A percentile compares a stretch with the other conserved stretches of the same genome.
These are phyloP conservation scores for Datnioides undecimradiatus DNA, from an alignment of 2,113 vertebrate species.

Conservation along the genomic window DNA sequence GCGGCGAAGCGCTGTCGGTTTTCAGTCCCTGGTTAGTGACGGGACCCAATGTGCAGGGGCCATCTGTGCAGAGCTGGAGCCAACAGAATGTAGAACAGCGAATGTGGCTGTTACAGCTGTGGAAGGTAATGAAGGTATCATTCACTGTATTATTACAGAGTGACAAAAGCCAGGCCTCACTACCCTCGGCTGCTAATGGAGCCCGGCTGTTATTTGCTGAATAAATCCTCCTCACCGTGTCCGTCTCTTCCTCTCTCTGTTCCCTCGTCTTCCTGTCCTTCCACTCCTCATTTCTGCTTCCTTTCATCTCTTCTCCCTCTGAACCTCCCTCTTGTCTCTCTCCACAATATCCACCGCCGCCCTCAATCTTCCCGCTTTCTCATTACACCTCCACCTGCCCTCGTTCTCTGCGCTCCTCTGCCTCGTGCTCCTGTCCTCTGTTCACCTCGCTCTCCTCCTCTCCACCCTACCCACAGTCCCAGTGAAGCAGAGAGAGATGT, in stretches of 20 bases:
- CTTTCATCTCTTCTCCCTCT: slow-evolving; percentile 5
- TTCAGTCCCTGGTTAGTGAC: slow-evolving; percentile 1
- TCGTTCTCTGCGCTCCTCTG: not conserved
- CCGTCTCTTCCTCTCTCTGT: not conserved
- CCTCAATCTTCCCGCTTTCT: not conserved
- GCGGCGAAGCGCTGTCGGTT: slow-evolving; percentile 1
- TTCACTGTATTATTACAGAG: slow-evolving; percentile 30
- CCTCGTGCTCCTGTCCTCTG: not conserved
- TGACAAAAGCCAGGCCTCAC: slow-evolving; percentile 45
- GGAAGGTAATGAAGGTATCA: slow-evolving; percentile 49
- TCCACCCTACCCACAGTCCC: slow-evolving; percentile 54
- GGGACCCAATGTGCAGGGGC: not conserved
- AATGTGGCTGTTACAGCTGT: slow-evolving; percentile 33
- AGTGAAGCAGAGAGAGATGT: slow-evolving; percentile 76
- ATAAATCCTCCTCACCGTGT: slow-evolving; percentile 34
- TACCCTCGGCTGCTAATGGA: slow-evolving; percentile 30
- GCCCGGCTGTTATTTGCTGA: slow-evolving; percentile 24
- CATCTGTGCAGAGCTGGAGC: slow-evolving; percentile 35
- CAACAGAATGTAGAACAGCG: slow-evolving; percentile 14
- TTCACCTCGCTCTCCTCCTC: not conserved
- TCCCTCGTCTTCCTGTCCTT: slow-evolving; percentile 11
- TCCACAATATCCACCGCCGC: not conserved
- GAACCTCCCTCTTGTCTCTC: not conserved
- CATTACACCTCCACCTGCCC: slow-evolving; percentile 30
- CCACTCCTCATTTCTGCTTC: not conserved